phyloP scores from a whole-genome alignment of 2,888 invertebrate species.

The Shargacucullia verbasci region DNA sequence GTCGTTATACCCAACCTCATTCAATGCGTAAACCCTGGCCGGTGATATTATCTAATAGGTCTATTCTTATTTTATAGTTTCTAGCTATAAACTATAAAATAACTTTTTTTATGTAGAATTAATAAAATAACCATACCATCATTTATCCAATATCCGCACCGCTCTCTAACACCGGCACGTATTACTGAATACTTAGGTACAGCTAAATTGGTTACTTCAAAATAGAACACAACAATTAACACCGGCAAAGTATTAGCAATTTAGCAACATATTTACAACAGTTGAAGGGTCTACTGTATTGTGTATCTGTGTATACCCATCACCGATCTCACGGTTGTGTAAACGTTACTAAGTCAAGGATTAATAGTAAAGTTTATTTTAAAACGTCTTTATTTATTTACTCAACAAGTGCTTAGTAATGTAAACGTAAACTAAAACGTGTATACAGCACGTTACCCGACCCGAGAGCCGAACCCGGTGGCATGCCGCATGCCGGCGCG shows the following conservation, averaged over 20 bases:
- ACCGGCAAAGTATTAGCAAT: constrained; percentile 28
- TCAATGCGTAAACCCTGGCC: too few species aligned
- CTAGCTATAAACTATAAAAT: too few species aligned
- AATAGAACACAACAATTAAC: neutral
- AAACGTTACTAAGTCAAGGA: constrained; percentile 83
- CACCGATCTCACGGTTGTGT: constrained; percentile 78
- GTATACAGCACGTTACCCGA: constrained; percentile 67
- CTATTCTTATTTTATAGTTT: too few species aligned
- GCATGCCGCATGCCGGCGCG: constrained; percentile 50
- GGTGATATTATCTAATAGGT: too few species aligned
- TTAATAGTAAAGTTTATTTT: constrained; percentile 85
- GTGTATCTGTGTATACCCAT: constrained; percentile 52
- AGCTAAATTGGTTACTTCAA: too few species aligned
- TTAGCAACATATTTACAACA: constrained; percentile 23
- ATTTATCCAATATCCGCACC: too few species aligned
- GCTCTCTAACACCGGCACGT: too few species aligned
- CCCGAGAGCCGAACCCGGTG: constrained; percentile 69
- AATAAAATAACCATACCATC: too few species aligned
- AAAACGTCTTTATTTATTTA: constrained; percentile 85
- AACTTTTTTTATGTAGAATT: too few species aligned
- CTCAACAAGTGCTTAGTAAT: constrained; percentile 86
- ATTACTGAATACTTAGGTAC: too few species aligned
- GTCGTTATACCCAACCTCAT: too few species aligned
- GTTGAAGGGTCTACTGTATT: constrained; percentile 37
- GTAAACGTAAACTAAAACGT: constrained; percentile 80